Base-by-base conservation (phyloP, 2,113 vertebrate genomes). In the Onychostruthus taczanowskii region DNA sequence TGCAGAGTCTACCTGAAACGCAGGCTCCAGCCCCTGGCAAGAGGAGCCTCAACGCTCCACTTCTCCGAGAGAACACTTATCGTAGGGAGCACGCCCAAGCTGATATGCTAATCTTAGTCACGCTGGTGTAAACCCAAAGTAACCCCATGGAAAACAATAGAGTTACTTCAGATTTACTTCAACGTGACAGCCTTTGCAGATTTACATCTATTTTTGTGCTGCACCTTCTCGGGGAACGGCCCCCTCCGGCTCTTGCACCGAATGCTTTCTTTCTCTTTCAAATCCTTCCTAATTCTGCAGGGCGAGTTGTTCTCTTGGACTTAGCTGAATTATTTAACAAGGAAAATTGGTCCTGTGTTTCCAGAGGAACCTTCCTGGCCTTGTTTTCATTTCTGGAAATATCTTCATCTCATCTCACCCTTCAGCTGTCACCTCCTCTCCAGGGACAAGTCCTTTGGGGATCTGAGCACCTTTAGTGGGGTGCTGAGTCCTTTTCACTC, bases 121-220 rank as follows among this genome's bases (percentile, higher is more conserved):
- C 23, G 19, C 81, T 91, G 84, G 80, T 82, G 81, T 85, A 89
- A 97, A 44, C 91, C 77, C 56, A 13, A 76, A 91, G 91, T 89
- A 91, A 93, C 81, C 89, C 77, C 0, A 4, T 4, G 53, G 77
- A 56, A 94, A 94, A 95, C 91, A 95, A 91, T 79, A 5, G 87
- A 87, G 94, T 91, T 91, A 83, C 93, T 96, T 91, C 77, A 92
- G 92, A 84, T 95, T 93, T 93, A 66, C 74, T 91, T 69, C 91
- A 94, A 7, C 10, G 62, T 95, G 89, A 94, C 93, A 82, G 89
- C 87, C 46, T 89, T 78, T 89, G 66, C 77, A 89, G 87, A 87
- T 93, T 95, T 93, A 46, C 78, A 37, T 91, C 84, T 89, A 41
- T 91, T 96, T 93, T 58, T 68, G 62, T 53, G 74, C 84, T 83